Conservation (phyloP, 2,113 vertebrate species). For the Anas platyrhynchos region DNA sequence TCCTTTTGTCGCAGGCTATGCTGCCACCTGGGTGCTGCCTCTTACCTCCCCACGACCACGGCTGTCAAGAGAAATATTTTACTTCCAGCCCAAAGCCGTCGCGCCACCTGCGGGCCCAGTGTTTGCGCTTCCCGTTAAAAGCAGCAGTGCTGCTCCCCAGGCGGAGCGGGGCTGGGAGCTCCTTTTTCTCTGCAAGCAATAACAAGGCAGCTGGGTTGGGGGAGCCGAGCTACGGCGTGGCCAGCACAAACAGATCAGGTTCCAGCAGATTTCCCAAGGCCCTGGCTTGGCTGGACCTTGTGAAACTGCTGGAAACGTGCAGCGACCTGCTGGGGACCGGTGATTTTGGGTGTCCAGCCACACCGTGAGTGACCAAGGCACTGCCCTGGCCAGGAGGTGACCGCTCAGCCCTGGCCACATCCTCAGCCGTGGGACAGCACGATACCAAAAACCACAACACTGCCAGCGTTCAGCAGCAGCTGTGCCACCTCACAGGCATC, state of each 20-base stretch:
- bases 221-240: not conserved
- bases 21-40: not conserved
- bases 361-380: not conserved
- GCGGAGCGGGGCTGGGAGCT: not conserved
- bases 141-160: slow-evolving; percentile 40
- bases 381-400: not conserved
- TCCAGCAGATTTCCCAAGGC: slow-evolving; percentile 37
- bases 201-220: not conserved
- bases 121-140: slow-evolving; percentile 43
- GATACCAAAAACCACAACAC: not conserved
- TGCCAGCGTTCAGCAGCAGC: not conserved
- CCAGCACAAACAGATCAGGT: slow-evolving; percentile 65
- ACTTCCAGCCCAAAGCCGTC: not conserved
- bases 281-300: slow-evolving; percentile 15
- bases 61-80: not conserved
- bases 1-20: not conserved
- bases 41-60: not conserved
- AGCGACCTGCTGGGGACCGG: not conserved
- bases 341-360: not conserved
- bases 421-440: not conserved
- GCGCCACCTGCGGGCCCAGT: not conserved
- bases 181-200: slow-evolving; percentile 43
- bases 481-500: rapidly evolving
- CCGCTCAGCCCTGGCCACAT: not conserved
- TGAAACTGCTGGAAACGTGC: slow-evolving; percentile 12